A percentile compares a stretch with the other conserved stretches of the same genome.
Conservation (phyloP, 2,797 vertebrate species). For the Sus cebifrons region DNA sequence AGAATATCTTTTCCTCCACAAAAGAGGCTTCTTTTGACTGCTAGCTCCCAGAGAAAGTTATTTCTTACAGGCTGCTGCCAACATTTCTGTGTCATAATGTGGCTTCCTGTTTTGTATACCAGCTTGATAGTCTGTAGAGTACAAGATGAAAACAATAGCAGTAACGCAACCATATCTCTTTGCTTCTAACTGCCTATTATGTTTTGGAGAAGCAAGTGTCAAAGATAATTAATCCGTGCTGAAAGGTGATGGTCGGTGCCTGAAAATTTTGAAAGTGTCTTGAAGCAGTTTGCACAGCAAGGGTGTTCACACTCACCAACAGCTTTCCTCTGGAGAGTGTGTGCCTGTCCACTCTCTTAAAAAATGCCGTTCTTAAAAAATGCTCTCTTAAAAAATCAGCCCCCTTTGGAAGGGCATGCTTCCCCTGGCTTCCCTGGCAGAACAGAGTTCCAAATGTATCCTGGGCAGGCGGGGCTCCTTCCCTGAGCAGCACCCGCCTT, state of each 20-base stretch:
- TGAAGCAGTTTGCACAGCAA: constrained; percentile 5
- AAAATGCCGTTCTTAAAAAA: neutral
- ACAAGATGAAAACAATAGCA: constrained; percentile 64
- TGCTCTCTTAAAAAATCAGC: constrained; percentile 24
- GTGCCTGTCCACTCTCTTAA: neutral
- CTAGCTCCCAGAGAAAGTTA: neutral
- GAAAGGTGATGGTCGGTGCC: neutral
- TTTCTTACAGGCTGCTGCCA: neutral
- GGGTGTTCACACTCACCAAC: neutral
- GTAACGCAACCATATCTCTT: constrained; percentile 47
- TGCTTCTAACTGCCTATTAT: constrained; percentile 54
- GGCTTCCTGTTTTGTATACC: constrained; percentile 68
- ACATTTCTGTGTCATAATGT: constrained; percentile 56
- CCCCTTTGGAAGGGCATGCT: constrained; percentile 7
- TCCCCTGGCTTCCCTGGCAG: constrained; percentile 15
- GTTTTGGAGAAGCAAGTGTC: constrained; percentile 63
- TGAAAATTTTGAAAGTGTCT: constrained; percentile 32
- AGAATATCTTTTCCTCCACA: constrained; percentile 1
- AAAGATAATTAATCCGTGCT: constrained; percentile 61
- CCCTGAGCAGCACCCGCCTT: constrained; percentile 11
- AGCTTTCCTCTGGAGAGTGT: neutral
- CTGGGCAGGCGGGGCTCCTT: neutral
- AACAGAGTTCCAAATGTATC: neutral
- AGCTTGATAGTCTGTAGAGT: constrained; percentile 60
- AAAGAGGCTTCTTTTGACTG: constrained; percentile 32